phyloP scores from a whole-genome alignment of 2,113 vertebrate genomes.

The Micromys minutus region DNA sequence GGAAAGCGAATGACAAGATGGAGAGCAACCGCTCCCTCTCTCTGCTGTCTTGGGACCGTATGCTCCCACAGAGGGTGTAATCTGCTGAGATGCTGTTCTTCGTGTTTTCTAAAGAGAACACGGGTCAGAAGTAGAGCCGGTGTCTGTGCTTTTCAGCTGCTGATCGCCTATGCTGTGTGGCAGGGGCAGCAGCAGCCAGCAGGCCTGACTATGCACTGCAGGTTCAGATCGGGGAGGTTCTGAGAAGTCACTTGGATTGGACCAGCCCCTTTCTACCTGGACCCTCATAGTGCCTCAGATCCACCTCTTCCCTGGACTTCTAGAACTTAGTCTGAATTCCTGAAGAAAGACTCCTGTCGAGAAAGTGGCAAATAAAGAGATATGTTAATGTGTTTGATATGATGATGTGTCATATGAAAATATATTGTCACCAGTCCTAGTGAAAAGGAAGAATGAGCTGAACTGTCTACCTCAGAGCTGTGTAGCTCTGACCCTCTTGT shows the following conservation, averaged over 20 bases:
- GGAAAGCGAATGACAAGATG: not conserved
- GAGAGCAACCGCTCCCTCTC: not conserved
- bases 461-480: conserved; percentile 14
- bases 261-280: not conserved
- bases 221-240: not conserved
- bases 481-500: not conserved
- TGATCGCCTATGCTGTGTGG: not conserved
- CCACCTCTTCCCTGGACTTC: not conserved
- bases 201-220: not conserved
- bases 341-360: not conserved
- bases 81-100: not conserved
- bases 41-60: not conserved
- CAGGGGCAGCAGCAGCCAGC: not conserved
- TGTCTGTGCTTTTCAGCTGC: not conserved
- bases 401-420: not conserved
- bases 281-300: not conserved
- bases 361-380: not conserved
- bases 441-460: not conserved
- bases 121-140: not conserved
- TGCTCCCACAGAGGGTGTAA: not conserved
- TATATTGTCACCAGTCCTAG: not conserved
- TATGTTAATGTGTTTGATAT: not conserved
- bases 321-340: not conserved
- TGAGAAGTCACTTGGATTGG: not conserved
- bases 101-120: not conserved